Conservation (phyloP, 2,113 vertebrate species). For the Etheostoma cragini region DNA sequence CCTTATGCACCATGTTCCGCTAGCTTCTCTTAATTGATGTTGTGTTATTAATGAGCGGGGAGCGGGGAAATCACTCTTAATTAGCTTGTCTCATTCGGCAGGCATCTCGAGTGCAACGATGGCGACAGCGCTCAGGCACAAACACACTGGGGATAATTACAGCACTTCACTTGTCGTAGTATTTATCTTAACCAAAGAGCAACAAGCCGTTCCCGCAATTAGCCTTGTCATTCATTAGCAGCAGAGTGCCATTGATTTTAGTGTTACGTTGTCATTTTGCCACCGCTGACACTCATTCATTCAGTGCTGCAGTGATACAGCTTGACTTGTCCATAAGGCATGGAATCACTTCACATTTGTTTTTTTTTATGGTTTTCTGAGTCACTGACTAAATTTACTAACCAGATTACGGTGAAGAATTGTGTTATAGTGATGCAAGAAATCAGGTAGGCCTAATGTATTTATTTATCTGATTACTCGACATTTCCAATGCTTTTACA, state of each 20-base stretch:
- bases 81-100: slow-evolving; percentile 97
- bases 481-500: neutral
- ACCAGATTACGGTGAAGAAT: neutral
- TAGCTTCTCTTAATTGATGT: slow-evolving; percentile 97
- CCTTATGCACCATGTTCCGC: slow-evolving; percentile 88
- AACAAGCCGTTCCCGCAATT: slow-evolving; percentile 86
- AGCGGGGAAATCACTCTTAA: slow-evolving; percentile 96
- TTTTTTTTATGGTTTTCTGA: slow-evolving; percentile 23
- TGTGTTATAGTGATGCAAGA: neutral
- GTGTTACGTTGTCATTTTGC: slow-evolving; percentile 72
- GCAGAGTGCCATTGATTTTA: slow-evolving; percentile 75
- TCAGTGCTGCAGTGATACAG: slow-evolving; percentile 19
- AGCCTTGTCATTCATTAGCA: slow-evolving; percentile 82
- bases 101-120: slow-evolving; percentile 74
- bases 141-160: slow-evolving; percentile 97
- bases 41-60: slow-evolving; percentile 98
- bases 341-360: slow-evolving; percentile 12
- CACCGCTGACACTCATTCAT: slow-evolving; percentile 52
- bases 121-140: slow-evolving; percentile 80
- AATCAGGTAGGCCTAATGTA: neutral
- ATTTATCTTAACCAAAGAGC: slow-evolving; percentile 94
- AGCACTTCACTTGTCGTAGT: slow-evolving; percentile 94
- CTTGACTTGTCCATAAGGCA: slow-evolving; percentile 25
- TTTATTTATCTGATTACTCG: neutral
- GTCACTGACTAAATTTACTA: neutral